These are phyloP conservation scores for Sinocyclocheilus maitianheensis DNA, from an alignment of 2,113 vertebrate species.

Conservation along the genomic window DNA sequence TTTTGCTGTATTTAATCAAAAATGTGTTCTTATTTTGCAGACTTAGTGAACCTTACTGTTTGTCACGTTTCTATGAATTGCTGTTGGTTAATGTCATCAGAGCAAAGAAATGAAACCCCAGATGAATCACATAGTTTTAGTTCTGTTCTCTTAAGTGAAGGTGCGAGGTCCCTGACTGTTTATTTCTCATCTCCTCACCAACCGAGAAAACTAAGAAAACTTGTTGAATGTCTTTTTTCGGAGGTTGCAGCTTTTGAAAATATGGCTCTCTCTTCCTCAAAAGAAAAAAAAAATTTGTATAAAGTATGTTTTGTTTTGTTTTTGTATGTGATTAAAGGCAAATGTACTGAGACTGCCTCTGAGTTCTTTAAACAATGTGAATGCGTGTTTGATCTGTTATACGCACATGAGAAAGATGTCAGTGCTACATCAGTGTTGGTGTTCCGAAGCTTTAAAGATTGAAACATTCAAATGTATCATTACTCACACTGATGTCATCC, in stretches of 20 bases:
- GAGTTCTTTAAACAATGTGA: conserved; percentile 21
- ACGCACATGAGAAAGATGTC: not conserved
- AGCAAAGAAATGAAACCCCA: not conserved
- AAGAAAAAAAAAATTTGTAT: conserved; percentile 61
- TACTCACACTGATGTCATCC: not conserved
- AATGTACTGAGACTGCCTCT: conserved; percentile 47
- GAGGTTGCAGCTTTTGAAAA: conserved; percentile 59
- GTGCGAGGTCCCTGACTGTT: conserved; percentile 39
- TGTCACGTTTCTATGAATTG: not conserved
- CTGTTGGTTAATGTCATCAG: not conserved
- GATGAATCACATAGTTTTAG: not conserved
- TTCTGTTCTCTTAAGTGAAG: not conserved
- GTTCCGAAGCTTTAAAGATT: conserved; percentile 3
- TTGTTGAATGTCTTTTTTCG: conserved; percentile 43
- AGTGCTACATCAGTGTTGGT: not conserved
- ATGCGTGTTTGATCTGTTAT: not conserved
- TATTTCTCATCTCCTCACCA: conserved; percentile 28
- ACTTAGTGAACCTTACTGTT: not conserved
- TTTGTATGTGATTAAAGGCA: conserved; percentile 62
- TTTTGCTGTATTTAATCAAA: not conserved
- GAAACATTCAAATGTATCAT: not conserved
- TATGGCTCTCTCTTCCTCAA: conserved; percentile 45
- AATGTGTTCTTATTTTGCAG: not conserved
- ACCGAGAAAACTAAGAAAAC: not conserved
- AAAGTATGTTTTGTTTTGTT: conserved; percentile 43